A percentile compares a stretch with the other conserved stretches of the same genome.
These are phyloP conservation scores for Microdon myrmicae DNA, from an alignment of 2,888 invertebrate species.

Conservation along the genomic window DNA sequence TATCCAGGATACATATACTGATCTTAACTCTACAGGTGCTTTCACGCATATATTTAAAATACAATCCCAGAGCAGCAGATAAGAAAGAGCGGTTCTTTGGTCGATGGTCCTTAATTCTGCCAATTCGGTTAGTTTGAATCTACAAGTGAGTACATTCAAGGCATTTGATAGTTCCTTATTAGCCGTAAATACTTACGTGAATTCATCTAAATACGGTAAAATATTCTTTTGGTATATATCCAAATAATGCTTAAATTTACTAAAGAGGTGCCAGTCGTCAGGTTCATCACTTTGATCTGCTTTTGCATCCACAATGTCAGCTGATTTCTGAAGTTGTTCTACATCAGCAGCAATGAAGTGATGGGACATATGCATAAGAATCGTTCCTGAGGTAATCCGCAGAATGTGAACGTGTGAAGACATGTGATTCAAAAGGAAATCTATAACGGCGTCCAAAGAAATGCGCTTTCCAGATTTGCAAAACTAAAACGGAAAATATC, in stretches of 20 bases:
- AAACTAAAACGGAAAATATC: conserved; percentile 54
- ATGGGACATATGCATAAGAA: conserved; percentile 58
- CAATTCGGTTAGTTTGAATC: conserved; percentile 63
- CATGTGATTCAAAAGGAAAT: conserved; percentile 60
- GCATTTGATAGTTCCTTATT: background rate
- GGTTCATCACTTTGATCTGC: conserved; percentile 30
- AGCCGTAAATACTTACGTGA: conserved; percentile 59
- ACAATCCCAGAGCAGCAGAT: conserved; percentile 79
- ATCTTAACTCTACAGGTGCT: conserved; percentile 77
- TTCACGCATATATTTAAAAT: conserved; percentile 73
- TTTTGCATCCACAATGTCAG: conserved; percentile 55
- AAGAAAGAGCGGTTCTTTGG: conserved; percentile 69
- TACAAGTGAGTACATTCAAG: conserved; percentile 34
- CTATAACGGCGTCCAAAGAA: conserved; percentile 59
- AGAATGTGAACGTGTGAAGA: conserved; percentile 57
- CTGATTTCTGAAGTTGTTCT: conserved; percentile 58
- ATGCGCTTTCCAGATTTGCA: conserved; percentile 58
- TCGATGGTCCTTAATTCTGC: conserved; percentile 59
- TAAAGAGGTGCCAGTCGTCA: conserved; percentile 62
- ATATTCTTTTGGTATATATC: conserved; percentile 59
- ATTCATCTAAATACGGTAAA: conserved; percentile 60
- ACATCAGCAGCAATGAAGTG: conserved; percentile 62
- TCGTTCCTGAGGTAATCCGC: conserved; percentile 57
- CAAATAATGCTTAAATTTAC: conserved; percentile 61
- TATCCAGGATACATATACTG: conserved; percentile 78